phyloP scores from a whole-genome alignment of 2,113 vertebrate genomes.

The Suricata suricatta region DNA sequence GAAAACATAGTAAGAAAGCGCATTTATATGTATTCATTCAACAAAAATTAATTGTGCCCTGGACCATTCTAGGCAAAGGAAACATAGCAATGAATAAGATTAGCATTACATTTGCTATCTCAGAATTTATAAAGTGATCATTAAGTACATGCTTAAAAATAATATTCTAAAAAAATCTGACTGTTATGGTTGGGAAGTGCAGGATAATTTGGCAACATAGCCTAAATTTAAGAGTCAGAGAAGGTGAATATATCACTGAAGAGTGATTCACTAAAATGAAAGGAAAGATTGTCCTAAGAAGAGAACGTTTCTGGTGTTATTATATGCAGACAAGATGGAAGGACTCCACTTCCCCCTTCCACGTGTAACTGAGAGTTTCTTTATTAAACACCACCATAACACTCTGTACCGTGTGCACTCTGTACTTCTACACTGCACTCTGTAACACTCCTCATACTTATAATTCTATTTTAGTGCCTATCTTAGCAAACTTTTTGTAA shows the following conservation, averaged over 20 bases:
- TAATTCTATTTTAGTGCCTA: background rate
- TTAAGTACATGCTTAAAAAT: background rate
- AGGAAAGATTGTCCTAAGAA: background rate
- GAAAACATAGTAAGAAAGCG: background rate
- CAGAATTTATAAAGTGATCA: background rate
- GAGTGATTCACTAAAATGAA: background rate
- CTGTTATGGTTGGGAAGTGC: background rate
- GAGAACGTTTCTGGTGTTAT: background rate
- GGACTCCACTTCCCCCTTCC: no score
- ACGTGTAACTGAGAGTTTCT: background rate
- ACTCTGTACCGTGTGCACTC: background rate
- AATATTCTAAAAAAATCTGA: background rate
- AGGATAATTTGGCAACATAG: background rate
- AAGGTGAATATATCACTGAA: background rate
- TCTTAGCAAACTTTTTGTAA: background rate
- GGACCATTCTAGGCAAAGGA: background rate
- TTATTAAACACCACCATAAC: background rate
- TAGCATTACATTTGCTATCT: background rate
- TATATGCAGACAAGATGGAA: background rate
- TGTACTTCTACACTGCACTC: background rate
- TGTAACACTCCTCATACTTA: background rate
- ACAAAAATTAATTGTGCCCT: background rate
- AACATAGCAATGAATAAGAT: background rate
- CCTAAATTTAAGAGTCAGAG: background rate
- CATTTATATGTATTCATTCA: background rate